These are phyloP conservation scores for Lycocorax pyrrhopterus DNA, from an alignment of 2,113 vertebrate species.

Conservation along the genomic window DNA sequence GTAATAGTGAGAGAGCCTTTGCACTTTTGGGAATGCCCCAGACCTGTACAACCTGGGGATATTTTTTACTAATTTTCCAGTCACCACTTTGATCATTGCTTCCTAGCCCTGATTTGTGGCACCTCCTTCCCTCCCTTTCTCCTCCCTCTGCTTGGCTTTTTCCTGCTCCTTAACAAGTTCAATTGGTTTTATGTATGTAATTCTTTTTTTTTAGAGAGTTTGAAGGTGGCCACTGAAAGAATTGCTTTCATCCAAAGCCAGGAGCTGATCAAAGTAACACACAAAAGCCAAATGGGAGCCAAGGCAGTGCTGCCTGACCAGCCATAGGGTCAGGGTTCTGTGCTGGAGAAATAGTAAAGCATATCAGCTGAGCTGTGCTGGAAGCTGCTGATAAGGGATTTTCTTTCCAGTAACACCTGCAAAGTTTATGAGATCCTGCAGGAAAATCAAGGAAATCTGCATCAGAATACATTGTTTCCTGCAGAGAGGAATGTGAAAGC, in stretches of 20 bases:
- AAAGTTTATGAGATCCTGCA: constrained; percentile 54
- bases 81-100: neutral
- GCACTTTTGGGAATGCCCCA: neutral
- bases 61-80: constrained; percentile 5
- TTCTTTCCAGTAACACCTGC: constrained; percentile 37
- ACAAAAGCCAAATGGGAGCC: constrained; percentile 10
- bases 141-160: constrained; percentile 19
- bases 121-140: neutral
- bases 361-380: neutral
- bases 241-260: constrained; percentile 51
- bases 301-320: constrained; percentile 8
- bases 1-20: neutral
- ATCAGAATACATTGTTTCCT: constrained; percentile 57
- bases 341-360: neutral
- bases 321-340: neutral
- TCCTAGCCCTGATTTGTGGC: constrained; percentile 25
- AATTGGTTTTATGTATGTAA: constrained; percentile 35
- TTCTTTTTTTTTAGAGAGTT: constrained; percentile 12
- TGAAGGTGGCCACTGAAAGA: constrained; percentile 34
- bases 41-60: neutral
- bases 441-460: constrained; percentile 47
- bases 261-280: constrained; percentile 39
- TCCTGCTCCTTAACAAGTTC: constrained; percentile 50
- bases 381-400: neutral
- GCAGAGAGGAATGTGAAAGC: constrained; percentile 6